phyloP scores from a whole-genome alignment of 2,797 vertebrate species.

The Borostomias antarcticus region DNA sequence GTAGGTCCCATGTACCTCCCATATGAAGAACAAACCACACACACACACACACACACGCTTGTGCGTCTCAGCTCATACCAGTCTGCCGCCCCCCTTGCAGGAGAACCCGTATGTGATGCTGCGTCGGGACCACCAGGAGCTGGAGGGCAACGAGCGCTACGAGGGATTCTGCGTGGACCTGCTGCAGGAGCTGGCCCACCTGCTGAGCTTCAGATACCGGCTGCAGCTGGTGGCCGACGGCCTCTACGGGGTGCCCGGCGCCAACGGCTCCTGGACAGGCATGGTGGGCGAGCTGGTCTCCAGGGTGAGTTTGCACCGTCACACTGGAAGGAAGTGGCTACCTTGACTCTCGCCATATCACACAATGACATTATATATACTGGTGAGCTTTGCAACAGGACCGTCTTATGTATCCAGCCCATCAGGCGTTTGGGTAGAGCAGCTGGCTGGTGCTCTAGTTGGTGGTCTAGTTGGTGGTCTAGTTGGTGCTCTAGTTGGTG shows the following conservation, averaged over 20 bases:
- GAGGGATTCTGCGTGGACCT: slow-evolving; percentile 86
- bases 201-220: slow-evolving; percentile 83
- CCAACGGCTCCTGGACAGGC: slow-evolving; percentile 82
- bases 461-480: no score
- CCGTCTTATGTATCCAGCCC: no score
- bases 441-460: no score
- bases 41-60: slow-evolving; percentile 16
- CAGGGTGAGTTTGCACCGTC: slow-evolving; percentile 68
- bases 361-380: no score
- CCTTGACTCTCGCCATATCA: no score
- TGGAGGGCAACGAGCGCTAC: slow-evolving; percentile 82
- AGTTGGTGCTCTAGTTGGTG: no score
- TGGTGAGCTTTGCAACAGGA: no score
- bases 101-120: slow-evolving; percentile 88
- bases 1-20: no score
- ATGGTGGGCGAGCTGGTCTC: slow-evolving; percentile 86
- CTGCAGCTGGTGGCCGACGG: slow-evolving; percentile 82
- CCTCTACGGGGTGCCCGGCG: slow-evolving; percentile 78
- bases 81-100: slow-evolving; percentile 64
- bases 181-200: slow-evolving; percentile 81
- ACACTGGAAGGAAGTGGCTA: no score
- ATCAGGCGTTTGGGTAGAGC: no score
- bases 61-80: slow-evolving; percentile 1
- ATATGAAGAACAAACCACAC: background rate
- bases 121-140: slow-evolving; percentile 82